phyloP scores from a whole-genome alignment of 1,140 invertebrate species.

The Latrodectus geometricus region DNA sequence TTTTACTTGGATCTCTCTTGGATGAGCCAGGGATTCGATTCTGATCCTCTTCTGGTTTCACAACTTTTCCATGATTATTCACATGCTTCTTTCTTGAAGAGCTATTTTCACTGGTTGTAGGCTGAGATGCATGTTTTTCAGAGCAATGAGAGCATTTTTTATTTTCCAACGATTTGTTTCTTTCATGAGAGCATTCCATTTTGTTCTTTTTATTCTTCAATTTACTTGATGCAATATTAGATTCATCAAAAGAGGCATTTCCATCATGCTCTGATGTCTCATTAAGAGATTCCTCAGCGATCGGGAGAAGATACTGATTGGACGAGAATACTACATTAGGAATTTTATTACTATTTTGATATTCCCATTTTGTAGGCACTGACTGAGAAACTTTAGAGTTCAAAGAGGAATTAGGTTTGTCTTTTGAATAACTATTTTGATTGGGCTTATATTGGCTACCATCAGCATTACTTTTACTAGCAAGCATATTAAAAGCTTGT shows the following conservation, averaged over 20 bases:
- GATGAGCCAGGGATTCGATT: neutral
- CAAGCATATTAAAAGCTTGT: conserved; percentile 48
- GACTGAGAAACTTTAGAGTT: conserved; percentile 29
- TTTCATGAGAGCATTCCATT: neutral
- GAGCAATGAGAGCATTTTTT: conserved; percentile 40
- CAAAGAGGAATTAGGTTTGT: neutral
- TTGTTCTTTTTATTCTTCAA: neutral
- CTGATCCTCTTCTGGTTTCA: neutral
- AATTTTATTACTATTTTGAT: conserved; percentile 34
- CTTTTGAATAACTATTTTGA: neutral
- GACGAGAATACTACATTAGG: neutral
- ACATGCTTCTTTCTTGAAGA: neutral
- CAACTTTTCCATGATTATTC: neutral
- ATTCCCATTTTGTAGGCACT: conserved; percentile 53
- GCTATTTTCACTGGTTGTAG: neutral
- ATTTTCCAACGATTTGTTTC: neutral
- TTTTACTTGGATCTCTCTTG: neutral
- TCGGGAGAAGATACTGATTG: conserved; percentile 31
- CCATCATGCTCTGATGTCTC: conserved; percentile 43
- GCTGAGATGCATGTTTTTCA: conserved; percentile 22
- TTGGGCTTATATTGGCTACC: neutral
- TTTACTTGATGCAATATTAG: neutral
- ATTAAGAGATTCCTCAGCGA: conserved; percentile 49
- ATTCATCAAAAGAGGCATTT: neutral
- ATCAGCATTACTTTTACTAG: conserved; percentile 4